Conservation (phyloP, 2,113 vertebrate genomes). For the Pteropus alecto region DNA sequence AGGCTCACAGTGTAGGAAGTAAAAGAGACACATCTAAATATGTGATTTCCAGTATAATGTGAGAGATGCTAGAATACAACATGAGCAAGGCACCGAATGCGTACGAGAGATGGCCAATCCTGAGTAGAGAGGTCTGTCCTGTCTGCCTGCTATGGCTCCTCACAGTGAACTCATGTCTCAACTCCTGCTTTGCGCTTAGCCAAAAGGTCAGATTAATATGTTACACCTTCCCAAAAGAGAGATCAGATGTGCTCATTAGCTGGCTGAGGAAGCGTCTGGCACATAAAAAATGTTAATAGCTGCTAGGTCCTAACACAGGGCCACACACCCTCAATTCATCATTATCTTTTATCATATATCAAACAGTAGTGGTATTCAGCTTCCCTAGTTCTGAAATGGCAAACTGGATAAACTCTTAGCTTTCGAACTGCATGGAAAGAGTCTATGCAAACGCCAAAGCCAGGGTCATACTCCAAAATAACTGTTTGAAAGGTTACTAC, state of each 20-base stretch:
- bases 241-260: background rate
- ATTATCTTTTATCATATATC: background rate
- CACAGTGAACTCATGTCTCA: background rate
- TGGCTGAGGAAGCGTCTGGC: background rate
- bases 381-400: background rate
- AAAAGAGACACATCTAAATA: background rate
- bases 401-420: background rate
- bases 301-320: background rate
- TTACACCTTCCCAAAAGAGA: background rate
- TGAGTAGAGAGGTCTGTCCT: background rate
- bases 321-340: too few species aligned
- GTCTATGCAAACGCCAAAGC: background rate
- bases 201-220: background rate
- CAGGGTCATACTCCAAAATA: background rate
- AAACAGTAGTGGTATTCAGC: background rate
- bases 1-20: background rate
- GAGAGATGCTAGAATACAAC: background rate
- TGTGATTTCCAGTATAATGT: background rate
- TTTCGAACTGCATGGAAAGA: background rate
- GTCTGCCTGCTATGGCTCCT: background rate
- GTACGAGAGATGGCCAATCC: background rate
- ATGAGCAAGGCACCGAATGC: background rate
- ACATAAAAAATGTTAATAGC: background rate
- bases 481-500: background rate
- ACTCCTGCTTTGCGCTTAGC: background rate